These are phyloP conservation scores for Asobara japonica DNA, from an alignment of 1,140 invertebrate species.

Conservation along the genomic window DNA sequence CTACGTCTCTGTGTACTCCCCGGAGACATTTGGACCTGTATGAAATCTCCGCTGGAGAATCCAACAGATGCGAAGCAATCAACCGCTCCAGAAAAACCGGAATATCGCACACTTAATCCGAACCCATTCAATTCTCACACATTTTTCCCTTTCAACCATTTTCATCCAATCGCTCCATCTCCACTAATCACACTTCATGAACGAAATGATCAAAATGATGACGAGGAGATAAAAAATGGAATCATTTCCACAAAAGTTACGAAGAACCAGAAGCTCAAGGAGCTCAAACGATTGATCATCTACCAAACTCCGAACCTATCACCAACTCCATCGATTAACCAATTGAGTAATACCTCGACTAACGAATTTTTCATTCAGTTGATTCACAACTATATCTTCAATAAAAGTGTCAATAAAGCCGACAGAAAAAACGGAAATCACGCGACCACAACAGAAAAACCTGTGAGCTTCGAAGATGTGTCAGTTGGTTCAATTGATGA, in stretches of 20 bases:
- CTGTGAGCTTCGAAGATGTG: not conserved
- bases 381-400: conserved; percentile 34
- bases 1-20: conserved; percentile 64
- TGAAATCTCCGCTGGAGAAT: conserved; percentile 36
- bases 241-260: no score
- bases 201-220: no score
- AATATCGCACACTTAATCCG: not conserved
- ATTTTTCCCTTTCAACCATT: no score
- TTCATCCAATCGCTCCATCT: no score
- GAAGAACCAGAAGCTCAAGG: conserved; percentile 10
- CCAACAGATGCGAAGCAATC: not conserved
- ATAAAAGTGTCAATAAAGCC: conserved; percentile 5
- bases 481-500: not conserved
- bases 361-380: conserved; percentile 37
- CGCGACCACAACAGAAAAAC: conserved; percentile 4
- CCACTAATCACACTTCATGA: no score
- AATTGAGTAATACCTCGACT: not conserved
- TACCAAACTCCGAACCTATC: conserved; percentile 24
- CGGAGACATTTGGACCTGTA: conserved; percentile 59
- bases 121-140: not conserved
- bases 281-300: conserved; percentile 28
- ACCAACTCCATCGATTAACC: not conserved
- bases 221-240: no score
- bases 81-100: not conserved
- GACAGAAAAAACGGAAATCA: not conserved